Base-by-base conservation (phyloP, 2,797 vertebrate species). In the Avahi laniger region DNA sequence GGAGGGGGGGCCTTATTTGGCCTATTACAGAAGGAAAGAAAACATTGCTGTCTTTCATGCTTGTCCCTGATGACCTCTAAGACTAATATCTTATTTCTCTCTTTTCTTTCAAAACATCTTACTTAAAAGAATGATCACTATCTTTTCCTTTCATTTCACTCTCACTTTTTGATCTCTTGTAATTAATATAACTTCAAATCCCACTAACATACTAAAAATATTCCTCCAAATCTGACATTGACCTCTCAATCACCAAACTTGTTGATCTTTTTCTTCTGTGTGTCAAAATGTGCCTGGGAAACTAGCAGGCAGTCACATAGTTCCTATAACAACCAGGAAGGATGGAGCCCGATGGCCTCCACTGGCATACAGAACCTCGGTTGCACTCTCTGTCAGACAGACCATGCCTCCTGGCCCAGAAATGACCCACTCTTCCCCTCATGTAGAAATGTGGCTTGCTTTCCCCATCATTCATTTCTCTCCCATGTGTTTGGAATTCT, bases 111-210 rank as follows among this genome's bases (percentile, higher is more conserved):
- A 67, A 93, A 89, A 79, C 54, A 92, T 13, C 50, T 72, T 89
- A 91, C 78, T 93, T 86, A 59, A 67, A 92, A 63, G 26, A 57
- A 43, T 65, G 48, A 93, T 89, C n/a, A 30, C 22, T 93, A 33
- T 93, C 69, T 81, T 41, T 81, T 81, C 41, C 18, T 54, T 88
- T 4, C 48, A 92, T 81, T 90, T 93, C 28, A 35, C 7, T 69
- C 7, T 75, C 52, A 33, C 30, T 73, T 54, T 90, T 90, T 87
- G 80, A 89, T 93, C 41, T 95, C 24, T 52, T 91, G 13, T 87
- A 93, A 76, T 93, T 79, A 92, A 87, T 82, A 30, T 75, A 81
- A 84, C 48, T 76, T 94, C 11, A 94, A 41, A 76, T 87, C 30
- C 52, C 14, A 80, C 15, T 41, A 72, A 15, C n/a, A 88, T 50